Base-by-base conservation (phyloP, 2,113 vertebrate genomes). In the Tympanuchus pallidicinctus region DNA sequence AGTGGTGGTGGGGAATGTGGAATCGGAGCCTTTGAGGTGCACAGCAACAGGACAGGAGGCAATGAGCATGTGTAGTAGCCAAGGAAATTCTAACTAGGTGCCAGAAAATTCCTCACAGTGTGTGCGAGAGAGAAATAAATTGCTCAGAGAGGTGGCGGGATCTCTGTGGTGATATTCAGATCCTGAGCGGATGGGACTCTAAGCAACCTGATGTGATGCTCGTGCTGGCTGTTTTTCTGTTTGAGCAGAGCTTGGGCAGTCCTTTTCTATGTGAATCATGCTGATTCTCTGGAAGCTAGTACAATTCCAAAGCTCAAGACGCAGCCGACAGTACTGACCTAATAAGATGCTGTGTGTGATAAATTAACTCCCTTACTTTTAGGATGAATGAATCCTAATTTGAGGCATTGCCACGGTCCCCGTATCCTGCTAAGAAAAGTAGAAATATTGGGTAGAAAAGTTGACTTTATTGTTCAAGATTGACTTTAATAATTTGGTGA, bases 381-480 rank as follows among this genome's bases (percentile, higher is more conserved):
- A 71, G 30, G 10, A 30, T 65, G 28, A 79, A 40, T 5, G 4
- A 8, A 59, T 60, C 43, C 2, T 2, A 8, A 25, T 48, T 19
- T 59, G 16, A 14, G 21, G 13, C 10, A 2, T 20, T 72, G 16
- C 42, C 78, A 50, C 38, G 22, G 24, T 83, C 56, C 0, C 0
- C 25, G 11, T n/a, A 4, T 81, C 67, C 48, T 28, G 0, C n/a
- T 65, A 75, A 67, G 45, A 57, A 52, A 89, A 65, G 38, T 5
- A 43, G 40, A 82, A 82, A 36, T 70, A 34, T 15, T 36, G 30
- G 14, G 27, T 32, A n/a, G 20, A 38, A 38, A 61, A 80, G 81
- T 42, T 82, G n/a, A n/a, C 8, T 79, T 81, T 78, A 8, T 93
- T 10, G 15, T 89, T 89, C 75, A 36, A 91, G 82, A 89, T 65